Percentiles rank a stretch among this genome's conserved stretches.
phyloP scores from a whole-genome alignment of 2,113 vertebrate species.

The Ranitomeya imitator region DNA sequence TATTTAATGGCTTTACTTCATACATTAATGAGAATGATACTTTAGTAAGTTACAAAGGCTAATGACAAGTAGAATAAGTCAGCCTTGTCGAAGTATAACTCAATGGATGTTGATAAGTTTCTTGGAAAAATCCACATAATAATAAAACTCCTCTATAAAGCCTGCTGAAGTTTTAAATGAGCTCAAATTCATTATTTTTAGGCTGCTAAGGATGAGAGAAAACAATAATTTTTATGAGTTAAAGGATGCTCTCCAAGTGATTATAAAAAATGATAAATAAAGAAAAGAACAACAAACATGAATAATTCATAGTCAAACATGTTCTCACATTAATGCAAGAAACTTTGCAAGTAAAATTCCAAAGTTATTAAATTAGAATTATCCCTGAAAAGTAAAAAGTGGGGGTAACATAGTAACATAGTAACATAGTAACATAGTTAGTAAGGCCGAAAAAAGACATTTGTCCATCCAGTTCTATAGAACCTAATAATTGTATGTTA shows the following conservation, averaged over 20 bases:
- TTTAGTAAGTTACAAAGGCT: slow-evolving; percentile 51
- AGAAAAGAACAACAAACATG: not conserved
- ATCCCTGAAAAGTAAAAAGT: too few species aligned
- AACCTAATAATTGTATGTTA: too few species aligned
- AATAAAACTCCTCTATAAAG: slow-evolving; percentile 15
- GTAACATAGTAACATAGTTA: too few species aligned
- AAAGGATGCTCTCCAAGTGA: not conserved
- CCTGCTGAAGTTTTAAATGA: slow-evolving; percentile 20
- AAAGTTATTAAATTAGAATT: too few species aligned
- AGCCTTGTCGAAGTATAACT: slow-evolving; percentile 12
- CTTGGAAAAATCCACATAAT: slow-evolving; percentile 30
- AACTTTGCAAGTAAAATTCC: too few species aligned
- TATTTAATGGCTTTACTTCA: slow-evolving; percentile 28
- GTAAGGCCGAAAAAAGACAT: too few species aligned
- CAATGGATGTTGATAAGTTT: slow-evolving; percentile 23
- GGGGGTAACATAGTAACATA: too few species aligned
- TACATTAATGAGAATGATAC: slow-evolving; percentile 52
- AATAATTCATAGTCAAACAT: too few species aligned
- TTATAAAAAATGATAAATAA: not conserved
- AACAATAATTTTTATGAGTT: slow-evolving; percentile 16
- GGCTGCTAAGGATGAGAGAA: not conserved
- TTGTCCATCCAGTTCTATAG: too few species aligned
- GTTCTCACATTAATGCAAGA: not conserved
- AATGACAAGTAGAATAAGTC: slow-evolving; percentile 42
- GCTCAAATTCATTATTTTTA: slow-evolving; percentile 48